A percentile compares a stretch with the other conserved stretches of the same genome.
phyloP scores from a whole-genome alignment of 2,113 vertebrate species.

The Isurus oxyrinchus region DNA sequence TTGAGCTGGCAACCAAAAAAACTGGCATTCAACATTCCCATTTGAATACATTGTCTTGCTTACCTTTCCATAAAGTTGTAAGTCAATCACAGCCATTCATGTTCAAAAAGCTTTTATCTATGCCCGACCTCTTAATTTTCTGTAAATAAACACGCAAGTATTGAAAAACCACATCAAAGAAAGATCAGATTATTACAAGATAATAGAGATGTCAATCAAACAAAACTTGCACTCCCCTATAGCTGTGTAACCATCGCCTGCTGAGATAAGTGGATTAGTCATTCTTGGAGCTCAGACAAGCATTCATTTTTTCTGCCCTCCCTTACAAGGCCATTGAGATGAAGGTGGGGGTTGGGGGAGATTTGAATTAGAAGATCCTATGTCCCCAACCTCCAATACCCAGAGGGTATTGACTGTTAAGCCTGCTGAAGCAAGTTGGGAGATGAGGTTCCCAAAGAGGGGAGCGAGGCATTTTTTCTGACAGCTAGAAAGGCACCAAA shows the following conservation, averaged over 20 bases:
- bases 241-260: background rate
- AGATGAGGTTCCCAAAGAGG: background rate
- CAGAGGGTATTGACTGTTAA: no score
- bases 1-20: no score
- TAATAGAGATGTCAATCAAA: background rate
- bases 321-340: background rate
- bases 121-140: background rate
- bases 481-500: no score
- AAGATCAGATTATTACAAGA: background rate
- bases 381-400: no score
- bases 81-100: background rate
- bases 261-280: background rate
- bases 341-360: no score
- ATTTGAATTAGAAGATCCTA: background rate
- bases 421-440: background rate
- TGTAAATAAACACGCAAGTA: background rate
- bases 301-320: background rate
- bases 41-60: background rate
- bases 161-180: background rate
- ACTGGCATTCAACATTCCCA: background rate
- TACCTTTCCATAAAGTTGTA: background rate
- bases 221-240: background rate
- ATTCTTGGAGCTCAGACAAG: background rate
- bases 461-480: no score
- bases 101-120: background rate